Evolutionary conservation across 2,888 invertebrate species (phyloP).

Genomic region (Acrobasis suavella): DNA sequence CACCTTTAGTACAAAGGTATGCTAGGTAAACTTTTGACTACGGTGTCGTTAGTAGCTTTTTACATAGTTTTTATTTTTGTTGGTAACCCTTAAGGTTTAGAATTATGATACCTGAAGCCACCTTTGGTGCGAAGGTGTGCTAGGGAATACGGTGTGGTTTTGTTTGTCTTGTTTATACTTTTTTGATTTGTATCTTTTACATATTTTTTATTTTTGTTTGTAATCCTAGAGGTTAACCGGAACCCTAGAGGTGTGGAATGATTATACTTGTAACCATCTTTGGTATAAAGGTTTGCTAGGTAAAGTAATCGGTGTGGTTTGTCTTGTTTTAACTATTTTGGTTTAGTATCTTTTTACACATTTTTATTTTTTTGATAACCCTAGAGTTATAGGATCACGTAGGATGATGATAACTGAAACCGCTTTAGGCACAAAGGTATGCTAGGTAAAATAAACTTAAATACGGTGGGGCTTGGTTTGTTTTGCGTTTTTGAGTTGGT

Average conservation of each 20-base stretch:
- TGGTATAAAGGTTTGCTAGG: conserved; percentile 84
- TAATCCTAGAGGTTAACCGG: conserved; percentile 92
- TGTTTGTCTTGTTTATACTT: conserved; percentile 26
- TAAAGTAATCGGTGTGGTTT: conserved; percentile 48
- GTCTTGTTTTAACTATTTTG: conserved; percentile 22
- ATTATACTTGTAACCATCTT: conserved; percentile 95
- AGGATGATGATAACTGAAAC: conserved; percentile 72
- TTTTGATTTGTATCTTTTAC: conserved; percentile 20
- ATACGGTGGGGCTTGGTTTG: too few species aligned
- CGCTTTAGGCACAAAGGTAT: too few species aligned
- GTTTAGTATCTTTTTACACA: conserved; percentile 16
- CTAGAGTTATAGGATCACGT: conserved; percentile 86
- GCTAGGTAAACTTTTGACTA: conserved; percentile 56
- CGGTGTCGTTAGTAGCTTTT: conserved; percentile 27
- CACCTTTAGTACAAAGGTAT: conserved; percentile 89
- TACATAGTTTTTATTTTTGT: conserved; percentile 33
- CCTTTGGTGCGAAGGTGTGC: conserved; percentile 87
- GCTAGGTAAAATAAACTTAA: too few species aligned
- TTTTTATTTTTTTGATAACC: conserved; percentile 80
- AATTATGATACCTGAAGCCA: conserved; percentile 95
- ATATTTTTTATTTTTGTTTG: conserved; percentile 72
- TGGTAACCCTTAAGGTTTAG: conserved; percentile 93
- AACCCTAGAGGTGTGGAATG: conserved; percentile 94
- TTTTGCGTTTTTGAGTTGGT: neutral
- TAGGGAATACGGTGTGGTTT: conserved; percentile 44